These are phyloP conservation scores for Phaethon lepturus DNA, from an alignment of 2,113 vertebrate species.

Conservation along the genomic window DNA sequence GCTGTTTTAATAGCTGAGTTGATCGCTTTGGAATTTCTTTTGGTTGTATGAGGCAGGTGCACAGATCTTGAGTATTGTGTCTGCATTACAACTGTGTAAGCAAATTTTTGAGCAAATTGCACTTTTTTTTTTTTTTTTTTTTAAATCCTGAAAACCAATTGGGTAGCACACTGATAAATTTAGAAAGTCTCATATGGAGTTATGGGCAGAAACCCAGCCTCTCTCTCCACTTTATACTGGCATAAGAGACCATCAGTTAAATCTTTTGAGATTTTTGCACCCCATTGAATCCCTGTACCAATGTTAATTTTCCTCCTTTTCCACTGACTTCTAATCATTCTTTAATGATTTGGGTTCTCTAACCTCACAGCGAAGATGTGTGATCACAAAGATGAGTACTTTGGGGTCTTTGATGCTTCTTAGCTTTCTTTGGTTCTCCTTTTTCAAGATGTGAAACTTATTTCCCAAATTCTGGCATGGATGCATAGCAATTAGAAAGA, in stretches of 20 bases:
- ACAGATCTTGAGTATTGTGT: not conserved
- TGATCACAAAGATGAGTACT: not conserved
- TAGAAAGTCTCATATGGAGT: not conserved
- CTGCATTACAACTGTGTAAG: not conserved
- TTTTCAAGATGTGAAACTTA: not conserved
- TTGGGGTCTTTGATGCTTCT: not conserved
- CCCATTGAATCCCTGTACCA: not conserved
- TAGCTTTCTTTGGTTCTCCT: not conserved
- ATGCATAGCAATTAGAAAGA: not conserved
- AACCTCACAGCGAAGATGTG: not conserved
- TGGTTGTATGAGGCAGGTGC: not conserved
- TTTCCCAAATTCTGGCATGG: not conserved
- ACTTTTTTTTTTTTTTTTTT: not conserved
- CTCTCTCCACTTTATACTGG: not conserved
- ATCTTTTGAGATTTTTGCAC: not conserved
- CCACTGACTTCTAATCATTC: not conserved
- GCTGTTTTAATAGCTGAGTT: not conserved
- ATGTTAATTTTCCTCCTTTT: not conserved
- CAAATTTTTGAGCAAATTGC: not conserved
- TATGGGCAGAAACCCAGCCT: not conserved
- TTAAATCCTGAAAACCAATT: not conserved
- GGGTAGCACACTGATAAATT: not conserved
- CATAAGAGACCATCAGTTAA: not conserved
- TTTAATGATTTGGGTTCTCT: not conserved
- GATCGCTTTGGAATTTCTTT: not conserved